Evolutionary conservation across 2,113 vertebrate species (phyloP).

Genomic region (Ochotona princeps): DNA sequence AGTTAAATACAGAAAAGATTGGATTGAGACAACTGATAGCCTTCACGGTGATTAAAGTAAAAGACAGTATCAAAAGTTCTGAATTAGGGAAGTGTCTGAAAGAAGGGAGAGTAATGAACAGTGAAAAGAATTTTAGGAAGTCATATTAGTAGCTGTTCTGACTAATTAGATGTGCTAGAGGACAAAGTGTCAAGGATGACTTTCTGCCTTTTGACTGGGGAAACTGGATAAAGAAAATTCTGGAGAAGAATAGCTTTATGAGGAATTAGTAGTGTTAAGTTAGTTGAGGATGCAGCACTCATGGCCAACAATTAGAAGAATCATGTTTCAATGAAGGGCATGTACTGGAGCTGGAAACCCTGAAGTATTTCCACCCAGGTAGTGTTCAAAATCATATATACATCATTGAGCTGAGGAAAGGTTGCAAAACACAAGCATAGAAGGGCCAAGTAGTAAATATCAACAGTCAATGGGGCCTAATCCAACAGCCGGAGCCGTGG

Average conservation of each 20-base stretch:
- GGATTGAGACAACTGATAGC: neutral
- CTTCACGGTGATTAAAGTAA: neutral
- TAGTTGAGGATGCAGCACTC: neutral
- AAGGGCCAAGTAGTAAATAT: neutral
- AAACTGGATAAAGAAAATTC: neutral
- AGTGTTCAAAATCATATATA: neutral
- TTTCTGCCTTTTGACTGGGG: conserved; percentile 1
- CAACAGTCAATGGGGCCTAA: neutral
- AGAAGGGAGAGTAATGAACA: neutral
- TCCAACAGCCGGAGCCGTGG: neutral
- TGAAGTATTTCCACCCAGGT: conserved; percentile 22
- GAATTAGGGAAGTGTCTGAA: conserved; percentile 28
- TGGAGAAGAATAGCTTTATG: neutral
- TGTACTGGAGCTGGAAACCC: neutral
- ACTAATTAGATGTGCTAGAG: neutral
- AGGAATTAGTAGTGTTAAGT: neutral
- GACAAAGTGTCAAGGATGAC: neutral
- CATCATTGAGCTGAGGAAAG: neutral
- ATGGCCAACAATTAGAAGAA: neutral
- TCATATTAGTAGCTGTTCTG: neutral
- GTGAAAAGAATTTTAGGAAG: neutral
- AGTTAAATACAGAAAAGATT: neutral
- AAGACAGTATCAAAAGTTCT: neutral
- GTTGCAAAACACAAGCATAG: neutral
- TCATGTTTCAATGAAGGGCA: neutral